Evolutionary conservation across 2,113 vertebrate genomes (phyloP).

Genomic region (Aix galericulata): DNA sequence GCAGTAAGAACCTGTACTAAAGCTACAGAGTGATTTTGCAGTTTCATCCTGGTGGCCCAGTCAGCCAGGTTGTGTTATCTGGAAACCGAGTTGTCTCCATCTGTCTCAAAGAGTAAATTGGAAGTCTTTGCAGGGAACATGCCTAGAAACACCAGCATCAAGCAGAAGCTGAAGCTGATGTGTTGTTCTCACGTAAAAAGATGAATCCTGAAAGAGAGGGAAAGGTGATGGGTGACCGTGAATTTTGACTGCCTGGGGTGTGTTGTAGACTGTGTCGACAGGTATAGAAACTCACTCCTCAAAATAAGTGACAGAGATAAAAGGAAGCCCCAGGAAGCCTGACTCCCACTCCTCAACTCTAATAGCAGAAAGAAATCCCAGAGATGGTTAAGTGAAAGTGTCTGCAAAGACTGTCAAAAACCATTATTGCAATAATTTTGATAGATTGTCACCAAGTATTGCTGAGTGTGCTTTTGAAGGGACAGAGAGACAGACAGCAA

Average conservation of each 20-base stretch:
- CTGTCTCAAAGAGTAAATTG: not conserved
- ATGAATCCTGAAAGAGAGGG: not conserved
- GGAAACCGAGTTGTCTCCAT: not conserved
- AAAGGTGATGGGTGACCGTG: not conserved
- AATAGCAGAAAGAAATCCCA: not conserved
- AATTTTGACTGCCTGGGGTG: not conserved
- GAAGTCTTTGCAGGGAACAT: not conserved
- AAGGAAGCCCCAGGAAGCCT: not conserved
- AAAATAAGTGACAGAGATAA: not conserved
- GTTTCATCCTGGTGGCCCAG: not conserved
- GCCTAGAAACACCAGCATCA: not conserved
- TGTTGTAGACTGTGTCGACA: not conserved
- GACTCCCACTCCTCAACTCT: not conserved
- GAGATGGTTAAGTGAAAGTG: not conserved
- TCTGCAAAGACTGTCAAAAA: not conserved
- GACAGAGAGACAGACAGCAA: not conserved
- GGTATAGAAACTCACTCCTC: not conserved
- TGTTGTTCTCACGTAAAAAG: not conserved
- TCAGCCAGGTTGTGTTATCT: not conserved
- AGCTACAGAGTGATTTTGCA: not conserved
- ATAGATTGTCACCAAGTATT: conserved; percentile 7
- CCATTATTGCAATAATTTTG: conserved; percentile 1
- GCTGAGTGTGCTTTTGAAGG: conserved; percentile 20
- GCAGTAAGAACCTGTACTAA: not conserved
- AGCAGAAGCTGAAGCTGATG: not conserved